Conservation (phyloP, 2,797 vertebrate genomes). For the Hafferia zeledoni region DNA sequence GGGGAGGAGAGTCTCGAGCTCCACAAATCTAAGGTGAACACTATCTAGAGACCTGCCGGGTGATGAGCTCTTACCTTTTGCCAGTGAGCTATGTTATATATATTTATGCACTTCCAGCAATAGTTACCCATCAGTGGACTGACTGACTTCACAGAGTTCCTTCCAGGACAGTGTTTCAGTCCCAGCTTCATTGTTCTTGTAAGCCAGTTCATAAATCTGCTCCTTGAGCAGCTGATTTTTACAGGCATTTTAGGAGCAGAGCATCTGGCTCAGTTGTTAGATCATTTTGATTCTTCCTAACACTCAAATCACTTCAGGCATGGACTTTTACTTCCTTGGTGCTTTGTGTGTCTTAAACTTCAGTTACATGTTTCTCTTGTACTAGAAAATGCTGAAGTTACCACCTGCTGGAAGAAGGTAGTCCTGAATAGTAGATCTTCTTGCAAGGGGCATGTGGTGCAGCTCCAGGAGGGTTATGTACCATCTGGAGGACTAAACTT, state of each 20-base stretch:
- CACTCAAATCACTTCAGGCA: background rate
- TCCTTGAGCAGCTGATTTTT: background rate
- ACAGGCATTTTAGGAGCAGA: background rate
- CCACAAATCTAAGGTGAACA: background rate
- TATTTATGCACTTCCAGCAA: background rate
- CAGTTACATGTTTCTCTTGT: background rate
- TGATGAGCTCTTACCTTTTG: background rate
- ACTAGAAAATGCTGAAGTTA: background rate
- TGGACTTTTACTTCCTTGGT: background rate
- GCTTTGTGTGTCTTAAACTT: background rate
- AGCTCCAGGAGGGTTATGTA: background rate
- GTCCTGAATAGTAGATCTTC: background rate
- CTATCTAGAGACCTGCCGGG: background rate
- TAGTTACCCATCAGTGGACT: background rate
- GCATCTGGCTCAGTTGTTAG: background rate
- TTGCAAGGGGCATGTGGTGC: background rate
- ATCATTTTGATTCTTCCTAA: background rate
- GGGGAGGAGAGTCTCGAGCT: background rate
- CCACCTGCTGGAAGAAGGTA: background rate
- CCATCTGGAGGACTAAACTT: background rate
- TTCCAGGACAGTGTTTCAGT: background rate
- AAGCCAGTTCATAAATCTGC: background rate
- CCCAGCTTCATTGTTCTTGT: background rate
- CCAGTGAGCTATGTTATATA: background rate
- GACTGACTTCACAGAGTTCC: background rate